Base-by-base conservation (phyloP, 2,113 vertebrate species). In the Mungos mungo region DNA sequence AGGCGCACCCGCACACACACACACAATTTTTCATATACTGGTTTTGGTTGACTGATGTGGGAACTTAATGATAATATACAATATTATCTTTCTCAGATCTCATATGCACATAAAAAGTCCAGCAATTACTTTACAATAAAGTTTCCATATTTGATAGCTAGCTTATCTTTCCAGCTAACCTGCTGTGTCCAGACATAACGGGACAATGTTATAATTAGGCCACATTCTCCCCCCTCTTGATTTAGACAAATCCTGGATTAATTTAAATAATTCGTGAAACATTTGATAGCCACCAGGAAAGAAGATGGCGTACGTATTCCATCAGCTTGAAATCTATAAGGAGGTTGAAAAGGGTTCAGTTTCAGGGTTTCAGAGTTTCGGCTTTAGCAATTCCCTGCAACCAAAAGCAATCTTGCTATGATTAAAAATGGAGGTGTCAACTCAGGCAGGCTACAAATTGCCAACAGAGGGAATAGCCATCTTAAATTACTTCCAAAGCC, bases 401-500 rank as follows among this genome's bases (percentile, higher is more conserved):
- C 57, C 82, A 95, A 95, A 90, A 91, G 93, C 89, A 96, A 96
- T 96, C 95, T 93, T 50, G 66, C 83, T 84, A 96, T 96, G 95
- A 92, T 57, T 96, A 96, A 88, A 94, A 95, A 97, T 7, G 84
- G 69, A 97, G 90, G 85, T 74, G 77, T 63, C 45, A 83, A 89
- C 83, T 50, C 88, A 71, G 94, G 90, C 86, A 93, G 85, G 89
- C 84, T 94, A 66, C 92, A 96, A 94, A 96, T 79, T 71, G 95
- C 90, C 95, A 60, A 74, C 77, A 72, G 90, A 93, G 76, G 89
- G 93, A 82, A 91, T 18, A 95, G 85, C 90, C 88, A 90, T 98
- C 96, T 96, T 94, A 93, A 96, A 97, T 97, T 86, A 88, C 96
- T 96, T 94, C 92, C 97, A 95, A 98, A 96, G 77, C 84, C 90